Evolutionary conservation across 2,888 invertebrate genomes (phyloP).

Genomic region (Chrysolina oricalcia): DNA sequence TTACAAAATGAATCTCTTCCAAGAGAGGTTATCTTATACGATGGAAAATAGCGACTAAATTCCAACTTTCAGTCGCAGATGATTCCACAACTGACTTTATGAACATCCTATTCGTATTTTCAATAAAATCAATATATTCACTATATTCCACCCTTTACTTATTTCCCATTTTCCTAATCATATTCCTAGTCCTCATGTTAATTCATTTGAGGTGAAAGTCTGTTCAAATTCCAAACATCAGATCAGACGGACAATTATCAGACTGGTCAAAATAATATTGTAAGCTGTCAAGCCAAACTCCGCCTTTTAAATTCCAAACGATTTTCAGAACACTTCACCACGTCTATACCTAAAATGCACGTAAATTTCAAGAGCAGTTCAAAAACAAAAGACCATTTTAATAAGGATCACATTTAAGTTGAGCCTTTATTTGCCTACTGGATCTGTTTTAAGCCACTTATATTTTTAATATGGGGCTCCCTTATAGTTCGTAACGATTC

Average conservation of each 20-base stretch:
- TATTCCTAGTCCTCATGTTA: too few relatives aligned
- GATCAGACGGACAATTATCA: background rate
- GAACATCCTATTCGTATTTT: too few relatives aligned
- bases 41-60: too few relatives aligned
- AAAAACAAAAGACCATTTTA: constrained; percentile 70
- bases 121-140: too few relatives aligned
- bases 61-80: too few relatives aligned
- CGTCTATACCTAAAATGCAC: constrained; percentile 50
- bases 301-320: background rate
- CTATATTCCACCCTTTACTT: too few relatives aligned
- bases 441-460: constrained; percentile 70
- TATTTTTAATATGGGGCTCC: constrained; percentile 68
- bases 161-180: too few relatives aligned
- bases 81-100: too few relatives aligned
- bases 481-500: constrained; percentile 59
- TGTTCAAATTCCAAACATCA: too few relatives aligned
- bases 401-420: constrained; percentile 71
- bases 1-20: too few relatives aligned
- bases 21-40: too few relatives aligned
- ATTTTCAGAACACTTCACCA: constrained; percentile 38
- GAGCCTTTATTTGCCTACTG: constrained; percentile 70
- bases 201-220: background rate
- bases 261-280: background rate
- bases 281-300: background rate
- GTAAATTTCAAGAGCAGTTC: constrained; percentile 65